Evolutionary conservation across 2,888 invertebrate genomes (phyloP).

Genomic region (Drosophila eohydei): DNA sequence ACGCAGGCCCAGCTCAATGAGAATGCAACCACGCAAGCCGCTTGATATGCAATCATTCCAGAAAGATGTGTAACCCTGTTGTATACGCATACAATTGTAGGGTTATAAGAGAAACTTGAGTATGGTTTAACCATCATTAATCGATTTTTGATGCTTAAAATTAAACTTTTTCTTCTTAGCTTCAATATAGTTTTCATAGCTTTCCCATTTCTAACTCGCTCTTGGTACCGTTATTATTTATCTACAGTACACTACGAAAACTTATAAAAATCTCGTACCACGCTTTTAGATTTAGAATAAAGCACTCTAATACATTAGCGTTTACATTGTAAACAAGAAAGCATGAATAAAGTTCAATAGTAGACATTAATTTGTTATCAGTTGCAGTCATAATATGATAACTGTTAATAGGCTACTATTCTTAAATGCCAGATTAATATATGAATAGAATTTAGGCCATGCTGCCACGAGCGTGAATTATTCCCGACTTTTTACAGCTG

Average conservation of each 20-base stretch:
- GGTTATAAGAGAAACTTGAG: background rate
- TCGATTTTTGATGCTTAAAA: too few species aligned
- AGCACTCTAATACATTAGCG: too few species aligned
- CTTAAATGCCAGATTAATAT: background rate
- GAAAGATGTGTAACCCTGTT: constrained; percentile 98
- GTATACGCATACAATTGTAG: background rate
- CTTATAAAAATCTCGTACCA: too few species aligned
- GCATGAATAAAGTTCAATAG: too few species aligned
- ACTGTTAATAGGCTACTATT: background rate
- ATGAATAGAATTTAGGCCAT: background rate
- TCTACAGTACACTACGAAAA: too few species aligned
- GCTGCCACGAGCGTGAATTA: background rate
- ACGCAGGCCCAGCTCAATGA: constrained; percentile 97
- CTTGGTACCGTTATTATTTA: too few species aligned
- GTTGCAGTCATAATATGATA: background rate
- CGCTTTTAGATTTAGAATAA: too few species aligned
- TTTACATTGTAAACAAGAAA: too few species aligned
- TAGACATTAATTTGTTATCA: too few species aligned
- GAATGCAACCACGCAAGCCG: constrained; percentile 98
- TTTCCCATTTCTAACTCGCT: too few species aligned
- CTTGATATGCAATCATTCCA: constrained; percentile 99
- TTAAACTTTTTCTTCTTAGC: too few species aligned
- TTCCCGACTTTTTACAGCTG: constrained; percentile 9
- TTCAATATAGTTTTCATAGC: too few species aligned
- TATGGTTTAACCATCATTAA: background rate